Conservation (phyloP, 2,888 invertebrate species). For the Cephalotes varians region DNA sequence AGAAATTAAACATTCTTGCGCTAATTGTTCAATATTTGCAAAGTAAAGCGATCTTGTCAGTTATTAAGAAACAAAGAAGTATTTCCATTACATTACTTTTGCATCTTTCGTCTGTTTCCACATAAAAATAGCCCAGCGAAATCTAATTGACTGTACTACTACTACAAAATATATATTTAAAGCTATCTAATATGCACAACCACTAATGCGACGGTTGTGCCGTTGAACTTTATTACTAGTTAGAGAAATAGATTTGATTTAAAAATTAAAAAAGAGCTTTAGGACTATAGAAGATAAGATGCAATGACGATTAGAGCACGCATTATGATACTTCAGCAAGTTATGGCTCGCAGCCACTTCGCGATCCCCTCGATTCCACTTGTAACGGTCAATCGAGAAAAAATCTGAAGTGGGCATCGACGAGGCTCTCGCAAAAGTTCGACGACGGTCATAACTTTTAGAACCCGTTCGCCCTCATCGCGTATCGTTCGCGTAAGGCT, state of each 20-base stretch:
- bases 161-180: not conserved
- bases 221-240: not conserved
- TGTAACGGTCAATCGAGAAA: conserved; percentile 1
- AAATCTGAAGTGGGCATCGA: conserved; percentile 8
- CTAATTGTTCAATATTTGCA: conserved; percentile 6
- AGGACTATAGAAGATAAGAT: not conserved
- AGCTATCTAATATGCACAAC: not conserved
- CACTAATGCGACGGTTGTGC: no score
- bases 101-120: not conserved
- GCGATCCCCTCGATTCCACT: conserved; percentile 13
- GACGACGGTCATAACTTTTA: conserved; percentile 8
- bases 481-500: conserved; percentile 21
- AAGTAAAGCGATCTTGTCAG: not conserved
- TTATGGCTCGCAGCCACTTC: not conserved
- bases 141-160: not conserved
- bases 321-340: conserved; percentile 21
- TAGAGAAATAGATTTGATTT: not conserved
- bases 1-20: not conserved
- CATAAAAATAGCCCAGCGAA: not conserved
- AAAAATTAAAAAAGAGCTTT: not conserved
- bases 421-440: not conserved
- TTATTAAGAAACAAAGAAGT: not conserved
- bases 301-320: not conserved
- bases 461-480: conserved; percentile 30
- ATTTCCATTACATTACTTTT: not conserved